Base-by-base conservation (phyloP, 64 coral and sea anemone genomes). In the Montipora capricornis region DNA sequence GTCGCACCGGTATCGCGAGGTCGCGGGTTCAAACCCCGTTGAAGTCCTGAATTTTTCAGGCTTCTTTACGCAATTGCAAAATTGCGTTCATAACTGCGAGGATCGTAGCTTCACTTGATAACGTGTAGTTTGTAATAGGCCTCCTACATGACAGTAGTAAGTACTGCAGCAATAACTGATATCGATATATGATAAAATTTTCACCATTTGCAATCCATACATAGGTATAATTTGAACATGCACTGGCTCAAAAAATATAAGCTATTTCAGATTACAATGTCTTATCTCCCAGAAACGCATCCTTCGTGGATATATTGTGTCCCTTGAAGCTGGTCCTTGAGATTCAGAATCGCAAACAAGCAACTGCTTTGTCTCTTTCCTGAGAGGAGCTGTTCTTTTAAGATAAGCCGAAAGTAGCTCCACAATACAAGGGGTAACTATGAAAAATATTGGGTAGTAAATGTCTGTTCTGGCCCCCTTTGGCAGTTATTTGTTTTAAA, bases 381-480 rank as follows among this genome's bases (percentile, higher is more conserved):
- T 49, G 26, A 26, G 26, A 26, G 26, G 26, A 26, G 26, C 20
- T 59, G 74, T 90, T 50, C 49, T 90, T 79, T 77, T 20, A 47
- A 79, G 64, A 58, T 80, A 89, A 62, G 74, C 87, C 59, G 37
- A 14, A 24, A 89, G 47, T 20, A 69, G 20, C 19, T 89, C 87
- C 46, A 55, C 87, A 76, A 76, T 49, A 89, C 70, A 89, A 53
- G 51, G 13, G 52, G 67, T 73, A 73, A 75, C 87, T 46, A 70
- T 44, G 69, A 57, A 76, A 89, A 50, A 49, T 74, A 17, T 76
- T 53, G 76, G 68, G 68, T 20, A 58, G 48, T 52, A 89, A 74
- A 70, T 89, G 87, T 89, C 84, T 87, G 67, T 87, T 87, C 47
- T 75, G 58, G 84, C 68, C 84, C 24, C 67, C 70, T 70, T 87